phyloP scores from a whole-genome alignment of 2,888 invertebrate genomes.

The Crocallis elinguaria region DNA sequence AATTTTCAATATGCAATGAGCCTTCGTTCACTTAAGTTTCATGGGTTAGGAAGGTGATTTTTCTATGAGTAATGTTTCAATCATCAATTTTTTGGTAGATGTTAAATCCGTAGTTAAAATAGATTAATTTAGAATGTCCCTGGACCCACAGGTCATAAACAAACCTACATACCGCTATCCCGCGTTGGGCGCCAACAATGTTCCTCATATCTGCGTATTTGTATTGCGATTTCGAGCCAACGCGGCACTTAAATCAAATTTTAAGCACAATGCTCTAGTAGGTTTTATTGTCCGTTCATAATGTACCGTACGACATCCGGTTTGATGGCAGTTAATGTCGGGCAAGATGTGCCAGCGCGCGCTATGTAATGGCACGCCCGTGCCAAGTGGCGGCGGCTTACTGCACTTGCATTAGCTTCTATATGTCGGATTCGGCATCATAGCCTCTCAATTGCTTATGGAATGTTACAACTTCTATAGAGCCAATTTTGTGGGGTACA shows the following conservation, averaged over 20 bases:
- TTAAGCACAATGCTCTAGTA: constrained; percentile 62
- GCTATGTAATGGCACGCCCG: constrained; percentile 67
- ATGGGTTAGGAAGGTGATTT: too few relatives aligned
- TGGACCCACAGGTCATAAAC: too few relatives aligned
- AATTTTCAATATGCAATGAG: too few relatives aligned
- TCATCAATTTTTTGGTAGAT: too few relatives aligned
- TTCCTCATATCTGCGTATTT: constrained; percentile 25
- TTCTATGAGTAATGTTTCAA: too few relatives aligned
- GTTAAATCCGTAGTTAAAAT: too few relatives aligned
- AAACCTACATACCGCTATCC: constrained; percentile 33
- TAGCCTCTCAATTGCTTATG: constrained; percentile 31
- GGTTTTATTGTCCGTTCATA: constrained; percentile 79
- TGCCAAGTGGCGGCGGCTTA: constrained; percentile 68
- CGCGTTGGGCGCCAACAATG: constrained; percentile 61
- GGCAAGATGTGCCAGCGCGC: constrained; percentile 69
- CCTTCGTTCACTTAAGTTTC: too few relatives aligned
- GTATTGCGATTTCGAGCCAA: constrained; percentile 48
- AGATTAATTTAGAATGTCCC: too few relatives aligned
- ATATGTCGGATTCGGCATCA: constrained; percentile 40
- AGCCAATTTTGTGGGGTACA: constrained; percentile 24
- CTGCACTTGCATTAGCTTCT: constrained; percentile 62
- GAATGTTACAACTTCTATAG: constrained; percentile 13
- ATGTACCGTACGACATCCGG: constrained; percentile 77
- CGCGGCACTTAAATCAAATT: constrained; percentile 55
- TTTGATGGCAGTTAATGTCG: constrained; percentile 77